Evolutionary conservation across 1,140 invertebrate species (phyloP).

Genomic region (Sinonovacula constricta): DNA sequence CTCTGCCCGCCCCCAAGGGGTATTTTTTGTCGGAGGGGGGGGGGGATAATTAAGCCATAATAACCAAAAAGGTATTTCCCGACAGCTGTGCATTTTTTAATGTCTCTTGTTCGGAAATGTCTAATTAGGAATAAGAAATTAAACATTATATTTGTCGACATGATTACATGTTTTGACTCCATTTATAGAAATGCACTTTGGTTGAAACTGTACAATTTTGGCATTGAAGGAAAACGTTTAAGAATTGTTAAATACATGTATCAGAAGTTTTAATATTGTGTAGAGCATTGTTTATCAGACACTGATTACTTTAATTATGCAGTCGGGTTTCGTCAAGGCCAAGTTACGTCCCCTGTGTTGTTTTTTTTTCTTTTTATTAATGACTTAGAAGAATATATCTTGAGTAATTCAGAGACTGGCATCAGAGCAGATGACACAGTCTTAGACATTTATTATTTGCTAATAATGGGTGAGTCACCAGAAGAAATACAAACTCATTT

Average conservation of each 20-base stretch:
- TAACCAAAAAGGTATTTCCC: no score
- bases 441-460: no score
- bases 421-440: slow-evolving; percentile 26
- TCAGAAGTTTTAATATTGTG: not conserved
- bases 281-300: not conserved
- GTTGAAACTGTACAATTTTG: slow-evolving; percentile 20
- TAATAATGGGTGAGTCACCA: not conserved
- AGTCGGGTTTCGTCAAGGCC: slow-evolving; percentile 19
- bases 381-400: slow-evolving; percentile 10
- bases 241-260: slow-evolving; percentile 13
- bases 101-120: no score
- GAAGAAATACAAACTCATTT: slow-evolving; percentile 2
- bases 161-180: slow-evolving; percentile 16
- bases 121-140: no score
- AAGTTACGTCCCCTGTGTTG: slow-evolving; percentile 8
- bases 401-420: not conserved
- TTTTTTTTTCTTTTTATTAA: slow-evolving; percentile 23
- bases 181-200: slow-evolving; percentile 39
- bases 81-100: no score
- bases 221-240: slow-evolving; percentile 21
- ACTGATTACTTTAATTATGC: slow-evolving; percentile 10
- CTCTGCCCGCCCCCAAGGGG: no score
- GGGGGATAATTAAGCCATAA: no score
- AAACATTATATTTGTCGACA: slow-evolving; percentile 11
- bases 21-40: no score